These are phyloP conservation scores for Myiozetetes cayanensis DNA, from an alignment of 2,113 vertebrate species.

Conservation along the genomic window DNA sequence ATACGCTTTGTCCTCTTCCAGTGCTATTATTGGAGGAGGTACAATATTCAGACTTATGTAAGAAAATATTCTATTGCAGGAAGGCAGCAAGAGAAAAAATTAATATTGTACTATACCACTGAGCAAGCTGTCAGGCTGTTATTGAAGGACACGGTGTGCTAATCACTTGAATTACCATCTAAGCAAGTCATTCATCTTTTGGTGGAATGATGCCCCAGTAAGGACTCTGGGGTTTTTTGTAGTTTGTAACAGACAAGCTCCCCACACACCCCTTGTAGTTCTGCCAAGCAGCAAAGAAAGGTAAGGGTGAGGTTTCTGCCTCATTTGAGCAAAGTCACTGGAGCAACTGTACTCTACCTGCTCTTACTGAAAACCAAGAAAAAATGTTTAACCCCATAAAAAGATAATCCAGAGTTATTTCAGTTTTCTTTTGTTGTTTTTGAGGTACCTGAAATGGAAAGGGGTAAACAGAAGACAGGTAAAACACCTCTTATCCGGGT, in stretches of 20 bases:
- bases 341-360: background rate
- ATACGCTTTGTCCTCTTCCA: background rate
- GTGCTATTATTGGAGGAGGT: background rate
- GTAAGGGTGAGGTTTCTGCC: background rate
- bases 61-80: background rate
- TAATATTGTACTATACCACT: background rate
- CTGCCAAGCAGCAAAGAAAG: background rate
- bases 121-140: background rate
- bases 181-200: background rate
- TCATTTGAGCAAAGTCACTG: background rate
- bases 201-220: background rate
- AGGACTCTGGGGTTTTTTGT: background rate
- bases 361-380: background rate
- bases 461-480: background rate
- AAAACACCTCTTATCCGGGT: background rate
- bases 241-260: background rate
- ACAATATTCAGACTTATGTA: background rate
- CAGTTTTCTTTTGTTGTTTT: background rate
- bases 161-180: background rate
- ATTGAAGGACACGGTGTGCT: background rate
- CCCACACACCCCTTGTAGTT: background rate
- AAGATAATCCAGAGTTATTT: background rate
- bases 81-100: background rate
- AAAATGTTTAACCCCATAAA: background rate
- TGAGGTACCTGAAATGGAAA: background rate